Conservation (phyloP, 2,888 invertebrate genomes). For the Sphaerophoria rueppellii region DNA sequence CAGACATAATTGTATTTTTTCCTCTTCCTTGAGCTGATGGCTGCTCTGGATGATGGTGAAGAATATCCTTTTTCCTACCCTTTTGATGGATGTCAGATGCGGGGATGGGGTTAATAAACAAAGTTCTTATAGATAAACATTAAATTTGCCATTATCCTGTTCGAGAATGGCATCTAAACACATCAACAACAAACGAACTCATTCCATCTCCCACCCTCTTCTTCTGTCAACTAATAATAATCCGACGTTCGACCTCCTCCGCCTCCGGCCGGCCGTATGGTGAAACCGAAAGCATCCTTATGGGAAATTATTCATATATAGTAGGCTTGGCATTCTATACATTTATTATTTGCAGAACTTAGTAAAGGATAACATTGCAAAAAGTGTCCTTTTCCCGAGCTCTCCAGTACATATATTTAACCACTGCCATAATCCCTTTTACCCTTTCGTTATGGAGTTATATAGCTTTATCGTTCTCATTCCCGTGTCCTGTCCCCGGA, state of each 20-base stretch:
- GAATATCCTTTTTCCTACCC: slow-evolving; percentile 4
- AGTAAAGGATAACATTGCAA: slow-evolving; percentile 63
- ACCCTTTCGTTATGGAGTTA: slow-evolving; percentile 46
- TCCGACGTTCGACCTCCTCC: background rate
- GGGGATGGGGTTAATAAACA: slow-evolving; percentile 66
- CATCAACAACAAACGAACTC: background rate
- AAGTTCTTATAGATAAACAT: slow-evolving; percentile 71
- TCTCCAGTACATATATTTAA: slow-evolving; percentile 52
- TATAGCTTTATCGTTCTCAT: slow-evolving; percentile 19
- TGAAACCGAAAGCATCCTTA: slow-evolving; percentile 14
- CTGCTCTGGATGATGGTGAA: background rate
- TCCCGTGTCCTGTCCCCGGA: background rate
- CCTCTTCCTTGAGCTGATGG: background rate
- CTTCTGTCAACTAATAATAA: slow-evolving; percentile 29
- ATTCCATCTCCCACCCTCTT: slow-evolving; percentile 1
- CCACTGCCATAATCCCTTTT: slow-evolving; percentile 64
- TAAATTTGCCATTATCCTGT: slow-evolving; percentile 68
- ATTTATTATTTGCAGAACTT: slow-evolving; percentile 7
- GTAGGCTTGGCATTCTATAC: no score
- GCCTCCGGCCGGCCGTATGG: background rate
- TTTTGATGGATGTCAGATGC: slow-evolving; percentile 7
- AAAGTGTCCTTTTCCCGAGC: slow-evolving; percentile 59
- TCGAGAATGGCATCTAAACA: slow-evolving; percentile 15
- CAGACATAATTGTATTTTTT: slow-evolving; percentile 34
- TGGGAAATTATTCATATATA: slow-evolving; percentile 23